These are phyloP conservation scores for Takifugu rubripes DNA, from an alignment of 2,797 vertebrate genomes.

Conservation along the genomic window DNA sequence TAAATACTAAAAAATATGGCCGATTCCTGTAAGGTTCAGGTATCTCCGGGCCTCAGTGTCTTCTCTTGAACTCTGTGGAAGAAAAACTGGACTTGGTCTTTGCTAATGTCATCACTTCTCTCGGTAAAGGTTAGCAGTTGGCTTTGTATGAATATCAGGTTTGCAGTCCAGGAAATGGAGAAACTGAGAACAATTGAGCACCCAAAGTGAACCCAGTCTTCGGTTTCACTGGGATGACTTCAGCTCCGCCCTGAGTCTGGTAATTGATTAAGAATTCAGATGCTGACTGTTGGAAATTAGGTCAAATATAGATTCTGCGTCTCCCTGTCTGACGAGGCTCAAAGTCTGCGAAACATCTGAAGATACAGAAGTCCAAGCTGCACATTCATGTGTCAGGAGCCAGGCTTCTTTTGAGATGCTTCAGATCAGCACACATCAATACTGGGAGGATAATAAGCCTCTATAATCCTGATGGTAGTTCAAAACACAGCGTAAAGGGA, in stretches of 20 bases:
- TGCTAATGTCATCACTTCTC: constrained; percentile 58
- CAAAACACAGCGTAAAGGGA: too few species aligned
- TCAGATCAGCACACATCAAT: too few species aligned
- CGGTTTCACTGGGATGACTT: constrained; percentile 35
- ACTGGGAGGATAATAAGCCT: too few species aligned
- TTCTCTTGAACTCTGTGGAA: constrained; percentile 16
- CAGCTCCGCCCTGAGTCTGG: constrained; percentile 18
- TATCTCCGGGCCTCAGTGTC: constrained; percentile 9
- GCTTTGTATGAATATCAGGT: constrained; percentile 50
- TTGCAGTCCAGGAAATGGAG: constrained; percentile 50
- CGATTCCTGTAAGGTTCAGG: background rate
- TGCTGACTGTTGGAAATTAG: constrained; percentile 22
- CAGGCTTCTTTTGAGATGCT: too few species aligned
- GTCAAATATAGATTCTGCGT: constrained; percentile 23
- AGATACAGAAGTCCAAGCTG: constrained; percentile 13
- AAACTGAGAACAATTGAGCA: constrained; percentile 48
- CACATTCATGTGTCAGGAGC: too few species aligned
- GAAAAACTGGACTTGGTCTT: constrained; percentile 50
- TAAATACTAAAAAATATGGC: background rate
- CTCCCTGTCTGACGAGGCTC: constrained; percentile 17
- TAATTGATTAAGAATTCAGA: constrained; percentile 40
- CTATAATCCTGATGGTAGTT: too few species aligned
- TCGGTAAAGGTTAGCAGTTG: constrained; percentile 23
- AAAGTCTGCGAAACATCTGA: constrained; percentile 27
- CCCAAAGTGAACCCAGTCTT: constrained; percentile 33